Evolutionary conservation across 53 echinoderm and acorn worm genomes (phyloP).

Genomic region (Paracentrotus lividus): DNA sequence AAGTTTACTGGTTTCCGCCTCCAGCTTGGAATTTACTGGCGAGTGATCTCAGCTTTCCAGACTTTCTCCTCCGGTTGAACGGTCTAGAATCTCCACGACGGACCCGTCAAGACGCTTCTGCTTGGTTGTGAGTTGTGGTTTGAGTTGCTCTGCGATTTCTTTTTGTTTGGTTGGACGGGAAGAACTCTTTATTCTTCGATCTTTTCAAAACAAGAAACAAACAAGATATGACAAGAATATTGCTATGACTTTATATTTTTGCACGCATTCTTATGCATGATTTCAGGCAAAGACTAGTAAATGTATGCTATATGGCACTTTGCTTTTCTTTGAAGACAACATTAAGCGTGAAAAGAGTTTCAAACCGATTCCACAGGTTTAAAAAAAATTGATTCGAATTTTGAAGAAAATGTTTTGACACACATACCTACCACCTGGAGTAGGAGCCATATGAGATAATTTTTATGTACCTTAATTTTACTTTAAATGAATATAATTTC

Average conservation of each 20-base stretch:
- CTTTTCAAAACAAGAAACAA: conserved; percentile 23
- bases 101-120: conserved; percentile 79
- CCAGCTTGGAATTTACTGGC: conserved; percentile 91
- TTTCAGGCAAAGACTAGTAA: neutral
- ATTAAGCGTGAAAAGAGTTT: too few relatives aligned
- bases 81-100: conserved; percentile 79
- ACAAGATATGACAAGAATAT: neutral
- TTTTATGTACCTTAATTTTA: too few relatives aligned
- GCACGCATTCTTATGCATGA: neutral
- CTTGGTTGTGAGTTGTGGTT: conserved; percentile 77
- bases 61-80: conserved; percentile 90
- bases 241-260: neutral
- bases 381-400: too few relatives aligned
- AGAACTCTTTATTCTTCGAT: conserved; percentile 90
- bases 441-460: too few relatives aligned
- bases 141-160: conserved; percentile 77
- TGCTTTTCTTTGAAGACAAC: neutral
- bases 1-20: conserved; percentile 95
- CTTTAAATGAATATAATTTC: too few relatives aligned
- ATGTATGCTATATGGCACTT: neutral
- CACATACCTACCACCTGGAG: too few relatives aligned
- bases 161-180: conserved; percentile 66
- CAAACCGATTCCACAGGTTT: too few relatives aligned
- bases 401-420: too few relatives aligned
- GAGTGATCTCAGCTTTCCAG: conserved; percentile 89